Evolutionary conservation across 2,888 invertebrate species (phyloP), one percentile per base, ranked within the genome.

Genomic region (Stenodema calcarata): DNA sequence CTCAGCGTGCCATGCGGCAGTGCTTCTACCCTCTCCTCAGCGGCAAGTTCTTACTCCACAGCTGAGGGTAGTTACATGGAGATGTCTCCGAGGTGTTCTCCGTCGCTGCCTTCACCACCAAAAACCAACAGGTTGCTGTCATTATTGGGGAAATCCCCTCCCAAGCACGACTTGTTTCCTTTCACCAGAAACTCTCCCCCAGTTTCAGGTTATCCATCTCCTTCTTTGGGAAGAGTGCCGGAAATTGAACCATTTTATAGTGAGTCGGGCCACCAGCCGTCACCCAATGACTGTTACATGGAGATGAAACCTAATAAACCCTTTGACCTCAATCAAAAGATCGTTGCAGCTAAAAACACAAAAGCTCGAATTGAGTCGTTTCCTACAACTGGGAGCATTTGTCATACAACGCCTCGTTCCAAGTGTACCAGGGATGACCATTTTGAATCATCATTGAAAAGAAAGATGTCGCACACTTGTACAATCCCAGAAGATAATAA

Each of bases 271-370:
- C 47, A 73, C 23, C 30, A 35, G 18, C 23, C 35, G 12, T 69
- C 82, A 41, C 30, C 47, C 3, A 69, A 50, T 70, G 86, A 87
- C 23, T 86, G 83, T 14, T 92, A 92, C 90, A 91, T 92, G 47
- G 91, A 92, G 90, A 92, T 92, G 92, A 91, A 90, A 89, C 92
- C 92, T 50, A 35, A n/a, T n/a, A 88, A 89, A 23, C 78, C 73
- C 3, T 44, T 54, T n/a, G 88, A 84, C 87, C 89, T 50, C 86
- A 73, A 73, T 14, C 73, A 73, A 44, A 88, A 87, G 89, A 88
- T 86, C 88, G 88, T 89, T 87, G 87, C 89, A 87, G 54, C 88
- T 87, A 86, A 89, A 89, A 88, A 81, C 89, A 75, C 89, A 88
- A 54, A 89, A 69, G 88, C 87, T 11, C 87, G 88, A 76, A 88